These are phyloP conservation scores for Rana temporaria DNA, from an alignment of 2,113 vertebrate genomes.

Conservation along the genomic window DNA sequence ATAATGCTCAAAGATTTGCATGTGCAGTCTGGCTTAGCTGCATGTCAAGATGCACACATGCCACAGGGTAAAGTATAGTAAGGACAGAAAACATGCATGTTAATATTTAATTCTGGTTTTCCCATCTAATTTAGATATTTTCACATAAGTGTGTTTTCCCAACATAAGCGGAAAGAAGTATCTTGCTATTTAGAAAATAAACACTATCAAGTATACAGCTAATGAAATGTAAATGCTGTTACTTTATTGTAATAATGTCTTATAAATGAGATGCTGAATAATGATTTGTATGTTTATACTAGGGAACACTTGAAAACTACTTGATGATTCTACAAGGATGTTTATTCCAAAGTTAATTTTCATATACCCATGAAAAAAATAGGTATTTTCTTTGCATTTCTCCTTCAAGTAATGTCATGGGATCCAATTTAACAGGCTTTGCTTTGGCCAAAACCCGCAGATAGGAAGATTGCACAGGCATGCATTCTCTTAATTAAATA, in stretches of 20 bases:
- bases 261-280: conserved; percentile 20
- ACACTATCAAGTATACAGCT: conserved; percentile 13
- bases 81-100: neutral
- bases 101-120: neutral
- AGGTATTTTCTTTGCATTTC: conserved; percentile 22
- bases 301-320: conserved; percentile 14
- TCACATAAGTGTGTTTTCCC: neutral
- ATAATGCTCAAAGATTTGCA: no score
- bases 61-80: no score
- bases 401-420: conserved; percentile 31
- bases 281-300: conserved; percentile 29
- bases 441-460: conserved; percentile 18
- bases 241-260: conserved; percentile 13
- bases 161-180: conserved; percentile 10
- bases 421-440: conserved; percentile 53
- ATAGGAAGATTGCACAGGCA: conserved; percentile 45
- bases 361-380: conserved; percentile 8
- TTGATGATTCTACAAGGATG: conserved; percentile 36
- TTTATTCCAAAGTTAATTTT: conserved; percentile 34
- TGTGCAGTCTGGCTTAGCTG: no score
- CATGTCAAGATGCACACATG: no score
- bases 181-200: conserved; percentile 42
- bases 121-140: neutral
- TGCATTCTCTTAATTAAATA: conserved; percentile 48
- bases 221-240: conserved; percentile 20